Evolutionary conservation across 2,888 invertebrate species (phyloP), one percentile per base, ranked within the genome.

Genomic region (Selenia dentaria): DNA sequence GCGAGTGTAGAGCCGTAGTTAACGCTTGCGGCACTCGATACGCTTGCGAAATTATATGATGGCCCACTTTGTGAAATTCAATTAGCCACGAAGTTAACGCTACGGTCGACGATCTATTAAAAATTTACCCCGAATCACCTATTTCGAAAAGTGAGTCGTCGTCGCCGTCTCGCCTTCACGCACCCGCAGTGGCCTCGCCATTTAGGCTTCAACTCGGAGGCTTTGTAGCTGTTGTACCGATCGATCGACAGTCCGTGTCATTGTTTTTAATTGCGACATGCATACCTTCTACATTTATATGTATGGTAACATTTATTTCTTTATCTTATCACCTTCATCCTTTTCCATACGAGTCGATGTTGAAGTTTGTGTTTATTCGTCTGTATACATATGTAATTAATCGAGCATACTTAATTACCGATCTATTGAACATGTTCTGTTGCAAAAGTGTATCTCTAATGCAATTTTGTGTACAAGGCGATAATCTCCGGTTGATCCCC

Each of bases 381-480:
- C n/a, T n/a, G n/a, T n/a, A n/a, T n/a, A n/a, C n/a, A n/a, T n/a
- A n/a, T n/a, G n/a, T n/a, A n/a, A n/a, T n/a, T n/a, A n/a, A n/a
- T n/a, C n/a, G n/a, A n/a, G n/a, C n/a, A n/a, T n/a, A n/a, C n/a
- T n/a, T n/a, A n/a, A n/a, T n/a, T n/a, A n/a, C n/a, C n/a, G n/a
- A n/a, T n/a, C n/a, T n/a, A n/a, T n/a, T n/a, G n/a, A n/a, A n/a
- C n/a, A n/a, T 12, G 9, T 26, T 33, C 34, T 45, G 38, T 49
- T 11, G 44, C 44, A 74, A 72, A 77, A 77, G 70, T 64, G 61
- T 71, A 63, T 62, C 73, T 78, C 73, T 78, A 80, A 80, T 79
- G 80, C 83, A 77, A 84, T 84, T 80, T 83, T 85, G 88, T 88
- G 87, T 87, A 88, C 86, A 85, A 80, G 77, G 79, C 78, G 87